Evolutionary conservation across 2,888 invertebrate species (phyloP), one percentile per base, ranked within the genome.

Genomic region (Amiota communis): DNA sequence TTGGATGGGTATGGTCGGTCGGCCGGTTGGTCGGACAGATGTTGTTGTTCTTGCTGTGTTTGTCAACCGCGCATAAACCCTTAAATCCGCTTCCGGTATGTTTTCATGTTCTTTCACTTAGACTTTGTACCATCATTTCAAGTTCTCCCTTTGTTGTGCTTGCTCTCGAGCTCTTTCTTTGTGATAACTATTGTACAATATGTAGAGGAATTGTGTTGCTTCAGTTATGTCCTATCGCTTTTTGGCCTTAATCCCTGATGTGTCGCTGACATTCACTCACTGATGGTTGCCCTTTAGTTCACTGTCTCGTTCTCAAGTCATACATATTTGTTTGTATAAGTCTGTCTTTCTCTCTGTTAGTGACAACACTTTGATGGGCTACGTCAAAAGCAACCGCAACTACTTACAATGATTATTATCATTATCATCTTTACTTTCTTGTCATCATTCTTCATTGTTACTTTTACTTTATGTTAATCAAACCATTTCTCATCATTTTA

Each of bases 311-410:
- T 36, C 8, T 6, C 36, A 36, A 36, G 36, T 36, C 36, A 36
- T 36, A 36, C 36, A 36, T 36, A 36, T 36, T 36, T 36, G 36
- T 36, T 36, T 36, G 36, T 36, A 36, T 36, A 36, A 36, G 36
- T 4, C 4, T 36, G 4, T 36, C 36, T 36, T 6, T 36, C 36
- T 36, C 36, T 36, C 36, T 36, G 36, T 36, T 87, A 88, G 87
- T 89, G 88, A 88, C 89, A 89, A 87, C 86, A 88, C 89, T 88
- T 89, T 88, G 88, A 88, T 88, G 88, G 84, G 82, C 63, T 13
- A 6, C 59, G 63, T 51, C 74, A 76, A 20, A 59, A 59, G 76
- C 80, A 75, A 71, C 56, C 36, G 36, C 2, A 36, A 36, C 36
- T 36, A n/a, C n/a, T n/a, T n/a, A 75, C 48, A 67, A 71, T 76